Conservation (phyloP, 2,113 vertebrate species). For the Misgurnus anguillicaudatus region DNA sequence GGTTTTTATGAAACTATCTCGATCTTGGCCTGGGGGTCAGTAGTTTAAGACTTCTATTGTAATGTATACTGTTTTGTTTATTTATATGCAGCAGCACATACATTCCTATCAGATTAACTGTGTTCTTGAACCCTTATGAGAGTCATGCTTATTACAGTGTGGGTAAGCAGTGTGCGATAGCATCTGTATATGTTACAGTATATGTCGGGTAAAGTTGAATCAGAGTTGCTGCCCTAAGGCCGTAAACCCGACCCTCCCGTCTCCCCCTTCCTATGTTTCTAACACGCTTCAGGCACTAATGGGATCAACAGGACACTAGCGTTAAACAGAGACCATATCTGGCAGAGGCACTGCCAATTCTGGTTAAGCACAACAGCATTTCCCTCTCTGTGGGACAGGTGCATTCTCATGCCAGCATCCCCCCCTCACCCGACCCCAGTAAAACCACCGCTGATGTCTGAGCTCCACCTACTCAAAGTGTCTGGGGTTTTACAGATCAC, state of each 20-base stretch:
- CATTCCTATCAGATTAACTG: too few relatives aligned
- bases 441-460: background rate
- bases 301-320: constrained; percentile 67
- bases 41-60: too few relatives aligned
- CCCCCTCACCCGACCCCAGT: background rate
- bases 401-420: constrained; percentile 63
- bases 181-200: constrained; percentile 21
- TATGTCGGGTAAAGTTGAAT: background rate
- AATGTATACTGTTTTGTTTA: too few relatives aligned
- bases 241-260: constrained; percentile 49
- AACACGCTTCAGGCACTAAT: constrained; percentile 67
- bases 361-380: constrained; percentile 61
- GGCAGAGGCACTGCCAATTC: constrained; percentile 72
- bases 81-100: too few relatives aligned
- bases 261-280: constrained; percentile 37
- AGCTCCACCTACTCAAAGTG: background rate
- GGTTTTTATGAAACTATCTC: too few relatives aligned
- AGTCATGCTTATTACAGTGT: background rate
- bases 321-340: constrained; percentile 63
- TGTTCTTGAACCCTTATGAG: too few relatives aligned
- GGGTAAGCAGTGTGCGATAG: constrained; percentile 7
- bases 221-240: constrained; percentile 33
- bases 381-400: constrained; percentile 65
- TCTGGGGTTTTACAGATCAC: background rate
- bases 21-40: too few relatives aligned